A percentile compares a stretch with the other conserved stretches of the same genome.
Conservation (phyloP, 1,140 invertebrate species). For the Luehdorfia chinensis region DNA sequence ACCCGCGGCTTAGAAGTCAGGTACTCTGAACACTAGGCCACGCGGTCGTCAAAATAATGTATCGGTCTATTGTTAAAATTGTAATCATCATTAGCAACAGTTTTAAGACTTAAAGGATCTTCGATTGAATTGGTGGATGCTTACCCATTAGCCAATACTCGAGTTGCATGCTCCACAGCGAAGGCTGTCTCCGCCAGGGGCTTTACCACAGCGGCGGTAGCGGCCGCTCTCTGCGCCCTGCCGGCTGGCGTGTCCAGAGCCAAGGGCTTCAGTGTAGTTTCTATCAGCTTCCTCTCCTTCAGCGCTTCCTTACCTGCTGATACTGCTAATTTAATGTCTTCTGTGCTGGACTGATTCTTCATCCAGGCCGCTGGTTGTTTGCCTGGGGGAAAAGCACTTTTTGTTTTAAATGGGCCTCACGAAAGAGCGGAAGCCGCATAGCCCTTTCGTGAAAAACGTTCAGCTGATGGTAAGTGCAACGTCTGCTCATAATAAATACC, state of each 20-base stretch:
- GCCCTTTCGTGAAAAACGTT: too few relatives aligned
- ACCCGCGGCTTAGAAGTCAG: too few relatives aligned
- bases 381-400: conserved; percentile 25
- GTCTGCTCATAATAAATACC: too few relatives aligned
- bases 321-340: conserved; percentile 66
- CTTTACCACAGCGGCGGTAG: conserved; percentile 78
- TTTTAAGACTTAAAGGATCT: too few relatives aligned
- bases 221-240: conserved; percentile 82
- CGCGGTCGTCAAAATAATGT: too few relatives aligned
- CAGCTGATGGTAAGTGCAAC: too few relatives aligned
- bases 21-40: too few relatives aligned
- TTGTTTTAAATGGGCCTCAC: too few relatives aligned
- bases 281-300: conserved; percentile 72
- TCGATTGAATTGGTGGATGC: too few relatives aligned
- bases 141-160: conserved; percentile 55
- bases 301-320: conserved; percentile 78
- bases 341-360: conserved; percentile 36
- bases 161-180: conserved; percentile 82
- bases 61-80: too few relatives aligned
- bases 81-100: too few relatives aligned
- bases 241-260: conserved; percentile 80
- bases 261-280: conserved; percentile 70
- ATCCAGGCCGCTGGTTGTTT: conserved; percentile 33
- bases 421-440: too few relatives aligned
- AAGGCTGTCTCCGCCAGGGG: conserved; percentile 80